A percentile compares a stretch with the other conserved stretches of the same genome.
Conservation (phyloP, 2,888 invertebrate genomes). For the Zaprionus bogoriensis region DNA sequence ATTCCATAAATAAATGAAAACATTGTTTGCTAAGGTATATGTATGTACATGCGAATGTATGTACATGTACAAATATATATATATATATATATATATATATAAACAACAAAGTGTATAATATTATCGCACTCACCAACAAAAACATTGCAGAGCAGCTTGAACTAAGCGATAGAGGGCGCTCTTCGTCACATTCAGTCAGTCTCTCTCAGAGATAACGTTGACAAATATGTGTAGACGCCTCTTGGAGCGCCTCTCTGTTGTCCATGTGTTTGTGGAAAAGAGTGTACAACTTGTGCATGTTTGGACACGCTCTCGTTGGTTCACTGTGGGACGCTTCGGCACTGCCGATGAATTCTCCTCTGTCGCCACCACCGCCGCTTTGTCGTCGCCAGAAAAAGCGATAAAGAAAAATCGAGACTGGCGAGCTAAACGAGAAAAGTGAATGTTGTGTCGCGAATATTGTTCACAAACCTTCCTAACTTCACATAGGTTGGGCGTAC, state of each 20-base stretch:
- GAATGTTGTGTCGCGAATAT: constrained; percentile 71
- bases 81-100: too few species aligned
- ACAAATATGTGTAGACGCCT: constrained; percentile 4
- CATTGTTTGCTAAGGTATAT: too few species aligned
- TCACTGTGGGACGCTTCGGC: constrained; percentile 45
- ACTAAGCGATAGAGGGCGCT: neutral
- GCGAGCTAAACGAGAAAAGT: constrained; percentile 74
- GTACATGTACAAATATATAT: too few species aligned
- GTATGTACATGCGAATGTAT: too few species aligned
- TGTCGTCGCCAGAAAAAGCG: constrained; percentile 58
- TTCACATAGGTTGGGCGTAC: constrained; percentile 78
- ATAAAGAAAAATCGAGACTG: constrained; percentile 78
- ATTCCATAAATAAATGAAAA: too few species aligned
- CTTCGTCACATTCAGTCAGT: constrained; percentile 2
- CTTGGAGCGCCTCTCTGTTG: neutral
- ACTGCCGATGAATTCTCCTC: constrained; percentile 19
- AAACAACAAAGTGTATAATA: neutral
- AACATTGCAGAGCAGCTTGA: constrained; percentile 14
- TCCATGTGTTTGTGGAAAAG: neutral
- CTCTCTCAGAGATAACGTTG: constrained; percentile 8
- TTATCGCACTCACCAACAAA: neutral
- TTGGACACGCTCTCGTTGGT: constrained; percentile 43
- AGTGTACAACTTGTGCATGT: constrained; percentile 16
- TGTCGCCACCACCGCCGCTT: constrained; percentile 12
- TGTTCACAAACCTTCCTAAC: constrained; percentile 80